Base-by-base conservation (phyloP, 92 coral and sea anemone genomes). In the Actinernus sp. region DNA sequence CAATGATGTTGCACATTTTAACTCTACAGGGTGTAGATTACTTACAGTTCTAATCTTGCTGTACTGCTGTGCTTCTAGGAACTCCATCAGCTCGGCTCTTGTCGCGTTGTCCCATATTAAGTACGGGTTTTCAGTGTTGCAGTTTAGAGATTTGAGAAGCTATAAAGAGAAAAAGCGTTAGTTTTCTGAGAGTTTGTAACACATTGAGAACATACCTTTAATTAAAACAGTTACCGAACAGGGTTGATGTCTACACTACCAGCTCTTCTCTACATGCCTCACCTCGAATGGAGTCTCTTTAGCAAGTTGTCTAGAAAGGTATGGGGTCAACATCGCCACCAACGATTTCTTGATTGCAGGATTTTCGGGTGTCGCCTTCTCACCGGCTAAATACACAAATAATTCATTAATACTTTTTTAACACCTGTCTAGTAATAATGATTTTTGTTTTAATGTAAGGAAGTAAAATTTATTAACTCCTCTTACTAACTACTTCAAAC, bases 91-190 rank as follows among this genome's bases (percentile, higher is more conserved):
- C 30, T 94, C 98, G 7, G 88, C 92, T 27, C 98, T 62, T 6
- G 98, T 94, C 23, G 90, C 97, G 47, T 94, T 94, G 78, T 94
- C 98, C 98, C 98, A 94, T 49, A 94, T 87, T 17, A 94, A 88
- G 55, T 84, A 87, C 4, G 98, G 98, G 61, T 91, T 94, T 63
- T 91, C 97, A 7, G 98, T 75, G 73, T 94, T 94, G 81, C 98
- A 79, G 86, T 94, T 94, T 54, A 94, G 59, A 43, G 82, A 29
- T 56, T 94, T 94, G 10, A 94, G 78, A 51, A 91, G 49, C 98
- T 93, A 59, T 18, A 47, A 41, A 29, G 49, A 58, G 14, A 6
- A 34, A 34, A 34, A 34, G 6, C n/a, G n/a, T n/a, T n/a, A n/a
- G n/a, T n/a, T n/a, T n/a, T n/a, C n/a, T n/a, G n/a, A n/a, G n/a